Base-by-base conservation (phyloP, 2,113 vertebrate genomes). In the Tympanuchus pallidicinctus region DNA sequence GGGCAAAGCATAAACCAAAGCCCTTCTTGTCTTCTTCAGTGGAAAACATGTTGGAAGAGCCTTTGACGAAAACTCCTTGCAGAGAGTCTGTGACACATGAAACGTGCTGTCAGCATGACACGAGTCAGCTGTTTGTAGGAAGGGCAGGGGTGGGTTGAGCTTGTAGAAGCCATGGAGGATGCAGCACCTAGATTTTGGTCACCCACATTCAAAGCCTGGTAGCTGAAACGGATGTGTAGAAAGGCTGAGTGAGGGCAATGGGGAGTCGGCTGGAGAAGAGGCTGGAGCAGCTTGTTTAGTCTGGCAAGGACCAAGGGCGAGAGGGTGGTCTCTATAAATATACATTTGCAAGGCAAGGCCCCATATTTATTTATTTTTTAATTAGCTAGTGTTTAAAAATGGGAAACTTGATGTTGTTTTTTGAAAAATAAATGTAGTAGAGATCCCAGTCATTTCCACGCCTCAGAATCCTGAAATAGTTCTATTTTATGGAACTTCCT, bases 251-350 rank as follows among this genome's bases (percentile, higher is more conserved):
- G 2, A 48, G 80, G 38, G 80, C 80, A 48, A 54, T 5, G 32
- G 76, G 86, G 38, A 93, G 1, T 42, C 42, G 75, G 52, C 19
- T 28, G 66, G 83, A 82, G 70, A 78, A 90, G 83, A 36, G 50
- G 57, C 38, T 92, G 63, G 86, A 84, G 34, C 71, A 78, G 24
- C 69, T 74, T 88, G 56, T 93, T 94, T 78, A 86, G 77, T 75
- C 87, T 91, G 93, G 85, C 70, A 91, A 82, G 78, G 52, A 84
- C 13, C 57, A 72, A 72, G 11, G 52, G 61, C 67, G 47, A 67
- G 73, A 84, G 25, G 34, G 60, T 95, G 81, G 70, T 72, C 70
- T 91, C 52, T 61, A 52, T 36, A 96, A 93, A 91, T 47, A 84
- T 3, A 84, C 38, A 75, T 30, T 67, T 57, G 61, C 19, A 83